Evolutionary conservation across 2,113 vertebrate genomes (phyloP).

Genomic region (Bubalus kerabau): DNA sequence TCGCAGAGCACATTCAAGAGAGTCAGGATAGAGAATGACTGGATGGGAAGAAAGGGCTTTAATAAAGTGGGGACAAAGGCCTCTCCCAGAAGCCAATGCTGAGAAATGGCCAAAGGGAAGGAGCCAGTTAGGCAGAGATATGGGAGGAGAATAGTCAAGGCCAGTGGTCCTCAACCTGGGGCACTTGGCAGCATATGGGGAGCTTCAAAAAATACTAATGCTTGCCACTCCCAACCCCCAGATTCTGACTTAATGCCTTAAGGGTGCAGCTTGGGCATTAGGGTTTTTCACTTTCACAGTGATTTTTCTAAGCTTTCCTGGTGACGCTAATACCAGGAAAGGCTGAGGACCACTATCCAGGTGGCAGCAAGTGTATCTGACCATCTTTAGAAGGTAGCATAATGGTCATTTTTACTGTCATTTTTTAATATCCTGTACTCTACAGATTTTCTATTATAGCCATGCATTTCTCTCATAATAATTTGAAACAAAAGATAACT

Average conservation of each 20-base stretch:
- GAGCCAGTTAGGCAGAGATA: background rate
- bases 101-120: background rate
- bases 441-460: background rate
- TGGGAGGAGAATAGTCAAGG: background rate
- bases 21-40: background rate
- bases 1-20: background rate
- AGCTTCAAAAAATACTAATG: background rate
- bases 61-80: background rate
- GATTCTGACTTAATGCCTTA: background rate
- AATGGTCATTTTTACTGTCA: background rate
- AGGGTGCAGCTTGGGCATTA: background rate
- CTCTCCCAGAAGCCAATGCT: background rate
- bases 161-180: background rate
- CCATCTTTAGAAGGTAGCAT: background rate
- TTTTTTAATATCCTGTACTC: background rate
- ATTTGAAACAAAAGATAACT: background rate
- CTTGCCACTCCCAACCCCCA: fast-evolving
- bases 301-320: background rate
- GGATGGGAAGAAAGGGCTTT: background rate
- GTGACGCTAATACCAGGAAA: background rate
- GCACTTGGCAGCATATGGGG: background rate
- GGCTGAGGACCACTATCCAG: background rate
- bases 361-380: background rate
- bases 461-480: background rate
- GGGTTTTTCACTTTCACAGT: background rate